A percentile compares a stretch with the other conserved stretches of the same genome.
Evolutionary conservation across 2,113 vertebrate genomes (phyloP).

Genomic region (Microtus ochrogaster): DNA sequence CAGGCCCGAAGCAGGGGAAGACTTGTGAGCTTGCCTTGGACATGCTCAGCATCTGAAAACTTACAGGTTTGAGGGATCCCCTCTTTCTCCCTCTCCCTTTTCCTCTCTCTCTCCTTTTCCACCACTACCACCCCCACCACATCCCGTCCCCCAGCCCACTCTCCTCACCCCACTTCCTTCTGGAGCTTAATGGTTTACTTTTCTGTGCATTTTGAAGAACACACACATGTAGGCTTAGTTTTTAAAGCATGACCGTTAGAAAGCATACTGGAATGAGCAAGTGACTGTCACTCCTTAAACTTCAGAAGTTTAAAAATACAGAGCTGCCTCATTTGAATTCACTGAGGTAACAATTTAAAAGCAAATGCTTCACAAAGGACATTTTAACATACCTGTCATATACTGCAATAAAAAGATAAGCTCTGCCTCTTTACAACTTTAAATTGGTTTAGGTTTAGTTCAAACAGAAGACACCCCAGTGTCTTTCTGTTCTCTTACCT

Average conservation of each 20-base stretch:
- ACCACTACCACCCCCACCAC: fast-evolving
- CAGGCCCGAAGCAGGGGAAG: neutral
- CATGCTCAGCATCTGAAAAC: neutral
- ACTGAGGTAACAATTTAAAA: neutral
- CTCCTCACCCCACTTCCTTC: neutral
- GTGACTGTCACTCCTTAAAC: neutral
- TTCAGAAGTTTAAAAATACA: neutral
- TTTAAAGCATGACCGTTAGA: neutral
- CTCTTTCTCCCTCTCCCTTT: too few relatives aligned
- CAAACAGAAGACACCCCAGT: neutral
- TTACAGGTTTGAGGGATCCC: neutral
- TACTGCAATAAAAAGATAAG: neutral
- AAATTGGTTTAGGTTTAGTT: neutral
- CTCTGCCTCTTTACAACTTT: neutral
- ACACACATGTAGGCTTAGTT: neutral
- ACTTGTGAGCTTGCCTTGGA: neutral
- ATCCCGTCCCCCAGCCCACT: too few relatives aligned
- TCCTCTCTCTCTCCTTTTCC: neutral
- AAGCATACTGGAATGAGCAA: neutral
- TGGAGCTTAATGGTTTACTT: neutral
- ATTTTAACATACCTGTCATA: neutral
- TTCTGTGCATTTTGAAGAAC: neutral
- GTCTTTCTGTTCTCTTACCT: neutral
- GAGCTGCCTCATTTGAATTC: neutral
- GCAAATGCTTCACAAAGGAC: neutral